These are phyloP conservation scores for Drosophila quinaria DNA, from an alignment of 2,888 invertebrate genomes.

Conservation along the genomic window DNA sequence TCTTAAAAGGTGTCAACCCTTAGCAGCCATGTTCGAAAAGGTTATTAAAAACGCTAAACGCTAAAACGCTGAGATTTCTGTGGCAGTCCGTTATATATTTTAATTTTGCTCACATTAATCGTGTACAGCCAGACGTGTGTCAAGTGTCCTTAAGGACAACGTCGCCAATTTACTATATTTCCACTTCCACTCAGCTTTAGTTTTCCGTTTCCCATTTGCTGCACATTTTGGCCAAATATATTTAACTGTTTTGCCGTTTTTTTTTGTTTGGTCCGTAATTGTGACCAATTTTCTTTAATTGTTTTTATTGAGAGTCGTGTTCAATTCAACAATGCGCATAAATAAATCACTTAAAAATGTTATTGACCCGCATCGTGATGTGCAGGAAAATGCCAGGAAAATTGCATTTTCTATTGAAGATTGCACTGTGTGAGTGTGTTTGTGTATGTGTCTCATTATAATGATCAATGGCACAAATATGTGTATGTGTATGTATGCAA, in stretches of 20 bases:
- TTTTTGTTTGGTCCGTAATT: conserved; percentile 41
- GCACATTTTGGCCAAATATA: background rate
- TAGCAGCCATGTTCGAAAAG: no score
- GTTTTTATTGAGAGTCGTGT: conserved; percentile 62
- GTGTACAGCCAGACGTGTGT: background rate
- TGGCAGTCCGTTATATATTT: no score
- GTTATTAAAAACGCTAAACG: no score
- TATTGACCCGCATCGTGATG: conserved; percentile 48
- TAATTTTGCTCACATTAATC: background rate
- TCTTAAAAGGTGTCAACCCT: no score
- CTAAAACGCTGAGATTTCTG: no score
- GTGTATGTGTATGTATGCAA: conserved; percentile 48
- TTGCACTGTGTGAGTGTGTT: conserved; percentile 13
- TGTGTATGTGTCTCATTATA: conserved; percentile 47
- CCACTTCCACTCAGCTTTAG: background rate
- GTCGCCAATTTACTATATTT: background rate
- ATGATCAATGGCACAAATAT: conserved; percentile 55
- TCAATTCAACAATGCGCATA: conserved; percentile 58
- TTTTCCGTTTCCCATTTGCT: background rate
- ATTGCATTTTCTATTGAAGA: conserved; percentile 63
- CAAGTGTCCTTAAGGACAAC: background rate
- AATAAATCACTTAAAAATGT: conserved; percentile 73
- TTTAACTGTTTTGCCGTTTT: background rate
- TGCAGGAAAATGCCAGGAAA: conserved; percentile 35
- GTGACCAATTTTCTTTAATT: conserved; percentile 68